These are phyloP conservation scores for Eudyptes chrysolophus DNA, from an alignment of 2,113 vertebrate species.

Conservation along the genomic window DNA sequence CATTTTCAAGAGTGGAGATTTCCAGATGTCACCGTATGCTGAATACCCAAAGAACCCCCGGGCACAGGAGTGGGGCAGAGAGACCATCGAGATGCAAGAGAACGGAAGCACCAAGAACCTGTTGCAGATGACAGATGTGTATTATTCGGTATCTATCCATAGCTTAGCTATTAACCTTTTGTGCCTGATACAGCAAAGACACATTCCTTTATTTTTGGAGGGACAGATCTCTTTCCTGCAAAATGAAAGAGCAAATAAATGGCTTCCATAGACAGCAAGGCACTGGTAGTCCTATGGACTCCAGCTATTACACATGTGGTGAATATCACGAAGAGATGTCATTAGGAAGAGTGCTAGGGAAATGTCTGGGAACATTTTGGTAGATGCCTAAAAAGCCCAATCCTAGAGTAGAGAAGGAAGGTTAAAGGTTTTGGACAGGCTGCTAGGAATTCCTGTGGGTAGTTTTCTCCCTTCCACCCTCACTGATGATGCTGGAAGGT, in stretches of 20 bases:
- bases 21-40: slow-evolving; percentile 94
- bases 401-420: not conserved
- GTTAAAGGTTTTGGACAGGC: not conserved
- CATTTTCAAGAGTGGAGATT: slow-evolving; percentile 96
- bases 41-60: slow-evolving; percentile 93
- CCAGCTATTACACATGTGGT: not conserved
- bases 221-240: not conserved
- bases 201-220: not conserved
- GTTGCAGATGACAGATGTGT: slow-evolving; percentile 95
- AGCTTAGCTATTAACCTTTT: not conserved
- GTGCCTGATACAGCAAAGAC: not conserved
- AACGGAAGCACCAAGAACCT: slow-evolving; percentile 99
- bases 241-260: not conserved
- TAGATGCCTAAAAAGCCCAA: not conserved
- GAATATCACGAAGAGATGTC: not conserved
- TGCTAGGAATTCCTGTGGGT: not conserved
- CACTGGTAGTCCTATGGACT: not conserved
- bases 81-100: slow-evolving; percentile 98
- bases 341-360: not conserved
- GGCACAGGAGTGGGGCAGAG: slow-evolving; percentile 92
- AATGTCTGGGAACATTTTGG: not conserved
- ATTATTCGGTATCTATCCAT: slow-evolving; percentile 86
- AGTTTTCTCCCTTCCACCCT: not conserved
- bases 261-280: not conserved
- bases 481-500: not conserved